These are phyloP conservation scores for Pelobates cultripes DNA, from an alignment of 2,797 vertebrate species.

Conservation along the genomic window DNA sequence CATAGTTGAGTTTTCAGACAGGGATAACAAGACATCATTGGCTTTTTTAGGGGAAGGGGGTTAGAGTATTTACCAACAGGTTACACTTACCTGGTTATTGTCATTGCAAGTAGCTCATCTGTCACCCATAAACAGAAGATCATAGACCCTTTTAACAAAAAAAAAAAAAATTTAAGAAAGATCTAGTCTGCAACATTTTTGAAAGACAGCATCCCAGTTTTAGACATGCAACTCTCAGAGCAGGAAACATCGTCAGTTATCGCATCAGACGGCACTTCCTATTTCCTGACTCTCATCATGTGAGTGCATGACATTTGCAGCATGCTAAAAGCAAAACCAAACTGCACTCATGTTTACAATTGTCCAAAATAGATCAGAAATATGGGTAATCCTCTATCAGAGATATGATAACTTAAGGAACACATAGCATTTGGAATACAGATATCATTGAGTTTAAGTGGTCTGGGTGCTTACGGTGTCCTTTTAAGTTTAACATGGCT, in stretches of 20 bases:
- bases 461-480: too few relatives aligned
- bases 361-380: too few relatives aligned
- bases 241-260: constrained; percentile 43
- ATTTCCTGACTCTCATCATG: constrained; percentile 42
- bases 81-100: background rate
- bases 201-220: too few relatives aligned
- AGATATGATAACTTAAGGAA: too few relatives aligned
- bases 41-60: background rate
- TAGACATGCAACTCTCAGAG: background rate
- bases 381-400: too few relatives aligned
- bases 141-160: background rate
- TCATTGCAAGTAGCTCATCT: background rate
- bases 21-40: constrained; percentile 52
- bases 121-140: background rate
- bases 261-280: constrained; percentile 55
- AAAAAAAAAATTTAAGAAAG: too few relatives aligned
- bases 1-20: constrained; percentile 42
- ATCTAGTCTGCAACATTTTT: too few relatives aligned
- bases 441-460: too few relatives aligned
- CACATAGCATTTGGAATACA: too few relatives aligned
- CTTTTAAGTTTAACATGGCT: too few relatives aligned
- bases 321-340: too few relatives aligned
- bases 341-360: too few relatives aligned
- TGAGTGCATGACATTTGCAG: background rate
- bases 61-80: background rate